Conservation (phyloP, 2,113 vertebrate species). For the Alectura lathami region DNA sequence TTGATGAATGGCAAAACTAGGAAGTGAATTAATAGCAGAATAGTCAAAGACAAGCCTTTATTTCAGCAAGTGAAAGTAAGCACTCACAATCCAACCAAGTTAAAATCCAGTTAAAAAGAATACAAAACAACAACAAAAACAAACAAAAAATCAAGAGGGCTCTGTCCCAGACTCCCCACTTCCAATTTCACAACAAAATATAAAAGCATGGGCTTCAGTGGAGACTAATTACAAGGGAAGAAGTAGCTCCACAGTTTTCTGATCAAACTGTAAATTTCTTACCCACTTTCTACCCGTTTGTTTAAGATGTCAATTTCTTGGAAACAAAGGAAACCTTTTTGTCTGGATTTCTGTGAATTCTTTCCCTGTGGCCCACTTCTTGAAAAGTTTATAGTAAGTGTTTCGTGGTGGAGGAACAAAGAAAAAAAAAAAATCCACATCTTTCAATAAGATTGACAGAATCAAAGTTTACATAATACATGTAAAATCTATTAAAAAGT, state of each 20-base stretch:
- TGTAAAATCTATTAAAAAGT: background rate
- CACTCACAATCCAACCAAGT: background rate
- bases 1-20: constrained; percentile 3
- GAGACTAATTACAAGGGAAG: background rate
- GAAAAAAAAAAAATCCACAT: background rate
- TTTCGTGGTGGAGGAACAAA: background rate
- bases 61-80: background rate
- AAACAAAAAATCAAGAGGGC: background rate
- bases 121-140: background rate
- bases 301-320: background rate
- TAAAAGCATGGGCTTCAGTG: background rate
- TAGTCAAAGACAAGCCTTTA: background rate
- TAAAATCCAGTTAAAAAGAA: background rate
- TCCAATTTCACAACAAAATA: background rate
- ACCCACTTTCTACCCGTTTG: background rate
- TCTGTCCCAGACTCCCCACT: background rate
- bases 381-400: background rate
- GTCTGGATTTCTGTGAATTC: background rate
- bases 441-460: background rate
- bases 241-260: background rate
- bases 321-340: background rate
- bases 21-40: background rate
- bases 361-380: background rate
- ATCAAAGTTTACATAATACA: background rate
- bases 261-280: background rate